Evolutionary conservation across 2,797 vertebrate species (phyloP).

Genomic region (Tinamus major): DNA sequence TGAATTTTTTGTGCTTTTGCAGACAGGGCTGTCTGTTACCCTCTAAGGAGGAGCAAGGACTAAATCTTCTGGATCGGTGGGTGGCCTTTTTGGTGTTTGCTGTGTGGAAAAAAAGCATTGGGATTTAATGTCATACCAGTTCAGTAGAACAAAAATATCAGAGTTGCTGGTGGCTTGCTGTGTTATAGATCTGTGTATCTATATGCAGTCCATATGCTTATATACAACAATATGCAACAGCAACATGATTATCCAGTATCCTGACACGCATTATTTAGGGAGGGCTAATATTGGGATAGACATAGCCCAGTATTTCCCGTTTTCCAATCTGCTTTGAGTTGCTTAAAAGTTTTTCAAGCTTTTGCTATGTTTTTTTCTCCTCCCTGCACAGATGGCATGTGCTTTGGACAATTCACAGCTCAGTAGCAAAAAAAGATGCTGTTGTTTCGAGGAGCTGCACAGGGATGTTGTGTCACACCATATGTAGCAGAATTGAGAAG

Average conservation of each 20-base stretch:
- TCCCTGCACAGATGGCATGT: slow-evolving; percentile 61
- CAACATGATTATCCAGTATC: background rate
- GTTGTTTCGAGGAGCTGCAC: slow-evolving; percentile 64
- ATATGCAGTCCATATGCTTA: too few relatives aligned
- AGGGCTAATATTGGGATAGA: background rate
- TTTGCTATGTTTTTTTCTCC: background rate
- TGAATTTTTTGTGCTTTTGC: background rate
- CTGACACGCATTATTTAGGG: background rate
- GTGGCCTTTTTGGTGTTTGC: background rate
- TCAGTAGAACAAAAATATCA: background rate
- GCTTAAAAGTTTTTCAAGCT: slow-evolving; percentile 22
- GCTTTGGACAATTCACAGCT: slow-evolving; percentile 67
- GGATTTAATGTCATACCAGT: background rate
- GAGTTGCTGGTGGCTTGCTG: background rate
- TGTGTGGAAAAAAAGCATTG: background rate
- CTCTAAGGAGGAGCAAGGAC: background rate
- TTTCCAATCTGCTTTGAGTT: slow-evolving; percentile 57
- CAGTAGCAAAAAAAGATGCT: slow-evolving; percentile 58
- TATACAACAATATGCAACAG: background rate
- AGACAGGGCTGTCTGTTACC: background rate
- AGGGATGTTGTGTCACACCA: slow-evolving; percentile 69
- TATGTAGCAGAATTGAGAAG: slow-evolving; percentile 51
- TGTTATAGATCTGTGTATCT: background rate
- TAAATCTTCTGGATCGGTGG: background rate
- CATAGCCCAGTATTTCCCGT: background rate